These are phyloP conservation scores for Blennius ocellaris DNA, from an alignment of 2,113 vertebrate species.

Conservation along the genomic window DNA sequence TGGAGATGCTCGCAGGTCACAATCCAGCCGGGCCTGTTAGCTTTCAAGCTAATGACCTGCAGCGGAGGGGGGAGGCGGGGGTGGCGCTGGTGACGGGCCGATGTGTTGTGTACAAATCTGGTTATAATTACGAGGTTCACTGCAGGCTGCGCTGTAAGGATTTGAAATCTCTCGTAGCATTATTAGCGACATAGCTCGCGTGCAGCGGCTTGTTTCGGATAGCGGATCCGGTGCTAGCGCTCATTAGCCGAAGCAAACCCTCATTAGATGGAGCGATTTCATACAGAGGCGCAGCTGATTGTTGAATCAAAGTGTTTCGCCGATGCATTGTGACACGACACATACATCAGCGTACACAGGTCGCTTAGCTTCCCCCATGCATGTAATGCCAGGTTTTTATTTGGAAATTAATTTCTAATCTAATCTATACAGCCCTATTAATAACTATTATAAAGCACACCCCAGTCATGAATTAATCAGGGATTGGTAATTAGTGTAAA, in stretches of 20 bases:
- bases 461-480: constrained; percentile 83
- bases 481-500: constrained; percentile 85
- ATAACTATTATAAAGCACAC: constrained; percentile 84
- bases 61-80: not conserved
- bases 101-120: not conserved
- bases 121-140: constrained; percentile 15
- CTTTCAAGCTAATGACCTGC: constrained; percentile 53
- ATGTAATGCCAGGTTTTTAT: constrained; percentile 80
- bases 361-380: constrained; percentile 67
- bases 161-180: constrained; percentile 14
- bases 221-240: constrained; percentile 3
- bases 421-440: constrained; percentile 85
- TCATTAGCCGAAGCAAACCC: constrained; percentile 64
- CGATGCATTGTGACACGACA: constrained; percentile 59
- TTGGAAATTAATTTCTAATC: constrained; percentile 84
- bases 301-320: constrained; percentile 68
- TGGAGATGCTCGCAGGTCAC: constrained; percentile 56
- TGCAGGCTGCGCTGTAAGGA: constrained; percentile 2
- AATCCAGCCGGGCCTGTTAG: constrained; percentile 39
- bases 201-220: constrained; percentile 28
- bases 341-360: constrained; percentile 65
- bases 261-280: constrained; percentile 63
- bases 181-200: constrained; percentile 35
- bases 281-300: constrained; percentile 40
- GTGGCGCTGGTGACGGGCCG: not conserved